Conservation (phyloP, 2,797 vertebrate species). For the Ptychadena robeensis region DNA sequence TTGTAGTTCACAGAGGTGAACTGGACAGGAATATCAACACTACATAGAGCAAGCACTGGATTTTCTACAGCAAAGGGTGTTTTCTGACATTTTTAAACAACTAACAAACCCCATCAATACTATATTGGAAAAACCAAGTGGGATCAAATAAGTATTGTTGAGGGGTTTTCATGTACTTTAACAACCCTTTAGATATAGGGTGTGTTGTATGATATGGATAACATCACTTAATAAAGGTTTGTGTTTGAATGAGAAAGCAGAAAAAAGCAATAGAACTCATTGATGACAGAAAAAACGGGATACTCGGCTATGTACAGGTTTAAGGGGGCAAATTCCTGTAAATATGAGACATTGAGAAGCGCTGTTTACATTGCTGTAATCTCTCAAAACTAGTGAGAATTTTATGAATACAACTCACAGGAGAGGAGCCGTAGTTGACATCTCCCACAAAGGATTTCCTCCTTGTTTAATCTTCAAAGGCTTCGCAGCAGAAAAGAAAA, state of each 20-base stretch:
- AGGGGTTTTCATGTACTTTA: no score
- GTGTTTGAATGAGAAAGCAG: neutral
- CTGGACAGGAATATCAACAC: no score
- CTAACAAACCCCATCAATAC: no score
- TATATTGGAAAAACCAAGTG: no score
- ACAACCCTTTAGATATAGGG: no score
- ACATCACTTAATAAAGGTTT: neutral
- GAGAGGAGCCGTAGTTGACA: slow-evolving; percentile 75
- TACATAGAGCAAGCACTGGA: no score
- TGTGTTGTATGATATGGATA: neutral
- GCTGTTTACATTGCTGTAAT: slow-evolving; percentile 56
- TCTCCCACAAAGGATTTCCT: slow-evolving; percentile 80
- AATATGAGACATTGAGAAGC: slow-evolving; percentile 40
- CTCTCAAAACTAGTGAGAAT: slow-evolving; percentile 64
- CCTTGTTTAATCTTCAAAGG: slow-evolving; percentile 81
- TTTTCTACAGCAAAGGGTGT: no score
- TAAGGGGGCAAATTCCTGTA: slow-evolving; percentile 64
- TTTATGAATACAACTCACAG: slow-evolving; percentile 65
- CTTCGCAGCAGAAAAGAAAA: slow-evolving; percentile 72
- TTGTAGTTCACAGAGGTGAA: no score
- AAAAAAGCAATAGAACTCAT: neutral
- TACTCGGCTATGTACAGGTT: slow-evolving; percentile 18
- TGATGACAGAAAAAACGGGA: neutral
- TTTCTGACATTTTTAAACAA: no score
- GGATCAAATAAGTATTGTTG: no score